Conservation (phyloP, 2,888 invertebrate genomes). For the Leucophora obtusa region DNA sequence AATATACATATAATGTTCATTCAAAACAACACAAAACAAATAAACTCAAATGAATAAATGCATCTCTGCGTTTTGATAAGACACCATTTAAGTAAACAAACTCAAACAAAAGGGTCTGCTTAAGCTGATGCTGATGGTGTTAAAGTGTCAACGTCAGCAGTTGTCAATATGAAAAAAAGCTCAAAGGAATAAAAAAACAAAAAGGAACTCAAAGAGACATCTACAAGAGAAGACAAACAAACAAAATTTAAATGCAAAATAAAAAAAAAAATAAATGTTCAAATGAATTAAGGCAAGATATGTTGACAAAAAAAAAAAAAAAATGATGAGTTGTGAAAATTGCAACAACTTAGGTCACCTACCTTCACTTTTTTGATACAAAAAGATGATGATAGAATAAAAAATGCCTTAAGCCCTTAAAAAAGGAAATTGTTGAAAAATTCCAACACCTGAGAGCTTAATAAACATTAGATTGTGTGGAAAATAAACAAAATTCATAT, state of each 20-base stretch:
- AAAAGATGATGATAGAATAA: background rate
- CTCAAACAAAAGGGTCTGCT: conserved; percentile 27
- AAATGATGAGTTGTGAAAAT: conserved; percentile 69
- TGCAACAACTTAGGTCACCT: conserved; percentile 70
- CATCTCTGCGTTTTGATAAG: conserved; percentile 63
- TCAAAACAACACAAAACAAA: conserved; percentile 53
- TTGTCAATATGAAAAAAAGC: conserved; percentile 57
- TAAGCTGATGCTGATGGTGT: conserved; percentile 32
- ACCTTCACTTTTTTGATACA: conserved; percentile 62
- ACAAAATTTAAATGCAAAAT: conserved; percentile 67
- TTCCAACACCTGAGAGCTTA: conserved; percentile 67
- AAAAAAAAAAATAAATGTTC: conserved; percentile 33
- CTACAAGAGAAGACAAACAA: conserved; percentile 34
- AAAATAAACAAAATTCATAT: conserved; percentile 52
- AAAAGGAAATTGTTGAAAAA: conserved; percentile 25
- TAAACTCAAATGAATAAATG: conserved; percentile 62
- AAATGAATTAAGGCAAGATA: conserved; percentile 58
- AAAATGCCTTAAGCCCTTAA: conserved; percentile 29
- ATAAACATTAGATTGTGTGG: conserved; percentile 64
- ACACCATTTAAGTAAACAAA: conserved; percentile 58
- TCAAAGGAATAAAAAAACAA: conserved; percentile 28
- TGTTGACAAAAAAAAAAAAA: conserved; percentile 15
- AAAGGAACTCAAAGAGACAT: conserved; percentile 51
- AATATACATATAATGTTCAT: background rate
- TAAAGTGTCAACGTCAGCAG: conserved; percentile 67